Evolutionary conservation across 2,888 invertebrate species (phyloP).

Genomic region (Nemotelus nigrinus): DNA sequence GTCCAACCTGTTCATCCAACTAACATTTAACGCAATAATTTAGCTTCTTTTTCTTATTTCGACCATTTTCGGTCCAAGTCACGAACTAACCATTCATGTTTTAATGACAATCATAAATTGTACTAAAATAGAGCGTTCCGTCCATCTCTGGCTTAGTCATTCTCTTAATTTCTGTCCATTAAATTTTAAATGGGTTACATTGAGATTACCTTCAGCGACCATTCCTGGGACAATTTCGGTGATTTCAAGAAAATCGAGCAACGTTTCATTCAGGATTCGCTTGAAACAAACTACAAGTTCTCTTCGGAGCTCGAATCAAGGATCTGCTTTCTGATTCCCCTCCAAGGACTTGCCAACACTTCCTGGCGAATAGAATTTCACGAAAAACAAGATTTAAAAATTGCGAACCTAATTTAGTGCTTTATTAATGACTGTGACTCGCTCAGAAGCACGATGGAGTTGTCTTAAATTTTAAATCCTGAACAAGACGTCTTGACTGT

Average conservation of each 20-base stretch:
- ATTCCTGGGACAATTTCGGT: background rate
- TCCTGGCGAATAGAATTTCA: background rate
- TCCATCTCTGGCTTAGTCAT: conserved; percentile 29
- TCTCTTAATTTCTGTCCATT: conserved; percentile 39
- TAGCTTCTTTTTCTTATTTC: too few species aligned
- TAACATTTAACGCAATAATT: too few species aligned
- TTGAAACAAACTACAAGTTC: background rate
- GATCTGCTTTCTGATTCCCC: background rate
- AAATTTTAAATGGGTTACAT: conserved; percentile 32
- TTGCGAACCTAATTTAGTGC: conserved; percentile 41
- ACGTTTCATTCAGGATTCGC: background rate
- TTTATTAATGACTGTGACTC: conserved; percentile 30
- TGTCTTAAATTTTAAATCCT: conserved; percentile 23
- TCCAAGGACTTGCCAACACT: background rate
- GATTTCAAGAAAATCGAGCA: background rate
- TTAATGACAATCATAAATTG: conserved; percentile 37
- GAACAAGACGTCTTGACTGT: too few species aligned
- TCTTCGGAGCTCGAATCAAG: background rate
- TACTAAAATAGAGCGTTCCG: conserved; percentile 33
- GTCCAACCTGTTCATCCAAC: too few species aligned
- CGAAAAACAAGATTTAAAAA: background rate
- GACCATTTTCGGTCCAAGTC: background rate
- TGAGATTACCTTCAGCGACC: background rate
- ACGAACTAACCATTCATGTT: conserved; percentile 26
- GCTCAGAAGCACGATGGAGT: background rate